phyloP scores from a whole-genome alignment of 2,888 invertebrate species.

The Himalopsyche japonica region DNA sequence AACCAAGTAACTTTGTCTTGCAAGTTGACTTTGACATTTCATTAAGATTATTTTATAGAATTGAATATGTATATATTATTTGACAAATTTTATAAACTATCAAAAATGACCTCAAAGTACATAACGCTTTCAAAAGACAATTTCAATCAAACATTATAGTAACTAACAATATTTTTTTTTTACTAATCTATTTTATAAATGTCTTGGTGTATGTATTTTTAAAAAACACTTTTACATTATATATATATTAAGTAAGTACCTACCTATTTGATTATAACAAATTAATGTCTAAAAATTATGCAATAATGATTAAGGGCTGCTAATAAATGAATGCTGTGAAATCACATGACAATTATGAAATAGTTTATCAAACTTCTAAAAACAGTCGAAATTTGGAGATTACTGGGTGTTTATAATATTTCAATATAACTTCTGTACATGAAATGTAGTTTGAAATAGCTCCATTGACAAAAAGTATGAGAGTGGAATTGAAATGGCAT shows the following conservation, averaged over 20 bases:
- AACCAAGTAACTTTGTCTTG: no score
- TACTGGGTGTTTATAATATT: no score
- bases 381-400: no score
- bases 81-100: neutral
- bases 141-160: neutral
- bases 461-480: no score
- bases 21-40: no score
- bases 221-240: neutral
- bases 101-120: neutral
- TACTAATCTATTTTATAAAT: neutral
- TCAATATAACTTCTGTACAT: no score
- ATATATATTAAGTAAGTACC: neutral
- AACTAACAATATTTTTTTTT: neutral
- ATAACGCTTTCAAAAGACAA: neutral
- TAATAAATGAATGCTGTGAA: neutral
- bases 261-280: neutral
- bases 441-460: no score
- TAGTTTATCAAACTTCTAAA: no score
- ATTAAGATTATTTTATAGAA: no score
- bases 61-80: neutral
- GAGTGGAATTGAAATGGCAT: no score
- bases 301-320: neutral
- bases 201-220: conserved; percentile 1
- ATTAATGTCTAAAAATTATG: neutral
- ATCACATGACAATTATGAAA: neutral